phyloP scores from a whole-genome alignment of 2,797 vertebrate species.

The Scleropages formosus region DNA sequence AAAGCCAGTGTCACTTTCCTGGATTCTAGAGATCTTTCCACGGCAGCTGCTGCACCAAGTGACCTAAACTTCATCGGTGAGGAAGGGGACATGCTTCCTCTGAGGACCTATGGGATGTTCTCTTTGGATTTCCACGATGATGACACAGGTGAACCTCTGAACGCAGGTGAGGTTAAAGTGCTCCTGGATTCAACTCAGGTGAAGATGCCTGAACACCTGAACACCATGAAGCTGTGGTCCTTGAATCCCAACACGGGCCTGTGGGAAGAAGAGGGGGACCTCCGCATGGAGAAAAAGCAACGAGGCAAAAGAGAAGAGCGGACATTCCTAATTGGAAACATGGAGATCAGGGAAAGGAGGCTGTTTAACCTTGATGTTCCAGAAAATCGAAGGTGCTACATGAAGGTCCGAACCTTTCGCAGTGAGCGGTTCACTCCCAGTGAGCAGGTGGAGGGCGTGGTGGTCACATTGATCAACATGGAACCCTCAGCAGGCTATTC shows the following conservation, averaged over 20 bases:
- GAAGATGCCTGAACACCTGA: conserved; percentile 83
- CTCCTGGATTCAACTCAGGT: conserved; percentile 87
- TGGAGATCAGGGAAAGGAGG: conserved; percentile 94
- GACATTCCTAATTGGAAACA: conserved; percentile 93
- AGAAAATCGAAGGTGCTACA: conserved; percentile 88
- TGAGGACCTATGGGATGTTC: conserved; percentile 97
- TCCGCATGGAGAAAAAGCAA: conserved; percentile 75
- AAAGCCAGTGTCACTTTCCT: conserved; percentile 93
- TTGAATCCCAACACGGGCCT: conserved; percentile 91
- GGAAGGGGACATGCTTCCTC: conserved; percentile 85
- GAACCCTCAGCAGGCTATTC: conserved; percentile 88
- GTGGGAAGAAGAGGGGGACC: conserved; percentile 93
- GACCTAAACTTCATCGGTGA: conserved; percentile 89
- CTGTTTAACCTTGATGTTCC: conserved; percentile 97
- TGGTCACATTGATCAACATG: conserved; percentile 89
- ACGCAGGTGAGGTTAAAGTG: conserved; percentile 89
- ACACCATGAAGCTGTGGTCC: conserved; percentile 95
- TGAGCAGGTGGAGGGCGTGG: conserved; percentile 90
- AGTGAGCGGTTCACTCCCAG: conserved; percentile 90
- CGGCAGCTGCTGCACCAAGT: conserved; percentile 83
- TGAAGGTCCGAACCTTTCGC: conserved; percentile 90
- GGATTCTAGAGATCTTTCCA: conserved; percentile 86
- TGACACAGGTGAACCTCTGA: conserved; percentile 77
- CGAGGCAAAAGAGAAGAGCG: conserved; percentile 87
- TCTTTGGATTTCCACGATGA: conserved; percentile 90